Conservation (phyloP, 2,888 invertebrate genomes). For the Amphipoea lucens region DNA sequence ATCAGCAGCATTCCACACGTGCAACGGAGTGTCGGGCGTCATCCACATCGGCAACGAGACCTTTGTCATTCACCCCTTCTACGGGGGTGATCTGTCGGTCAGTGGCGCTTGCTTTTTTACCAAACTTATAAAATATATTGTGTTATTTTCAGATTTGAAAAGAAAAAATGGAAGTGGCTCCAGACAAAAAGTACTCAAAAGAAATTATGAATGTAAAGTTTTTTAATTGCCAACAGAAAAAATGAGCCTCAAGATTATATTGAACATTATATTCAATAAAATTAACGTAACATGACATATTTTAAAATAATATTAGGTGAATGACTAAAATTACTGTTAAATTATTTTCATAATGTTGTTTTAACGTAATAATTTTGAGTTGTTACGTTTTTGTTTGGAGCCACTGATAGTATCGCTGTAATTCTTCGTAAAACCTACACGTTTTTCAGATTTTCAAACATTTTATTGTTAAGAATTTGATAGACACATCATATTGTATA, state of each 20-base stretch:
- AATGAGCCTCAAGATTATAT: neutral
- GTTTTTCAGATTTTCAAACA: neutral
- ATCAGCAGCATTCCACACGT: conserved; percentile 99
- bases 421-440: neutral
- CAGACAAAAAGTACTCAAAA: neutral
- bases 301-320: no score
- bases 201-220: neutral
- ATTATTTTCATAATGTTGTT: no score
- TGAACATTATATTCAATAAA: neutral
- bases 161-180: neutral
- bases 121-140: neutral
- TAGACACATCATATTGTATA: conserved; percentile 30
- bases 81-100: conserved; percentile 99
- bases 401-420: neutral
- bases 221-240: neutral
- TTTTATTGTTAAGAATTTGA: neutral
- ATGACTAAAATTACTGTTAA: no score
- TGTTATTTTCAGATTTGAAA: neutral
- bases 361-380: neutral
- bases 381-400: neutral
- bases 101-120: conserved; percentile 87
- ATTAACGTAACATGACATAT: neutral
- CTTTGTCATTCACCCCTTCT: conserved; percentile 99
- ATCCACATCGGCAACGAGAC: conserved; percentile 99
- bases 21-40: conserved; percentile 99